Percentiles rank a stretch among this genome's conserved stretches.
Evolutionary conservation across 2,113 vertebrate species (phyloP).

Genomic region (Atherinomorus stipes): DNA sequence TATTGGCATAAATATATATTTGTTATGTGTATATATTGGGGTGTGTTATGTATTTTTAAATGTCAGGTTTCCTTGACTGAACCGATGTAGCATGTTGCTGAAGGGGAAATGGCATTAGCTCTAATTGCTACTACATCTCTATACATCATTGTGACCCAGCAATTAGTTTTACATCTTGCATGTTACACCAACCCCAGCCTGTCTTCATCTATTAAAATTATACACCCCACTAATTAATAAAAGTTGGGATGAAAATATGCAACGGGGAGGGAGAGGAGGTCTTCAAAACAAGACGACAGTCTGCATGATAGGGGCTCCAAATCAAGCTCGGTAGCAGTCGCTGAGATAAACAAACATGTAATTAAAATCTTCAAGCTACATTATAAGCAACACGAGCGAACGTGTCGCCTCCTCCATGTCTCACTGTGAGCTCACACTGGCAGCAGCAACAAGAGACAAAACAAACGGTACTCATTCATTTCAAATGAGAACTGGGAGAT

Average conservation of each 20-base stretch:
- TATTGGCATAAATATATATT: too few species aligned
- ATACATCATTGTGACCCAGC: slow-evolving; percentile 41
- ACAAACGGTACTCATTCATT: slow-evolving; percentile 56
- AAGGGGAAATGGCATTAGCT: slow-evolving; percentile 24
- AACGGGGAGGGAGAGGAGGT: slow-evolving; percentile 1
- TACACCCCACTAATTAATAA: slow-evolving; percentile 45
- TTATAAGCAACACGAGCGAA: slow-evolving; percentile 35
- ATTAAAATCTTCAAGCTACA: slow-evolving; percentile 34
- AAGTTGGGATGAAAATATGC: slow-evolving; percentile 12
- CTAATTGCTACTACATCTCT: slow-evolving; percentile 36
- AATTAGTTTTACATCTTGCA: slow-evolving; percentile 32
- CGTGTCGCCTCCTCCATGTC: slow-evolving; percentile 18
- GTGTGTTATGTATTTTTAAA: background rate
- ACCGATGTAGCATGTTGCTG: slow-evolving; percentile 6
- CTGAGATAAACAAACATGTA: slow-evolving; percentile 34
- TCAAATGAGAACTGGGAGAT: slow-evolving; percentile 57
- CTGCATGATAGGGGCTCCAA: slow-evolving; percentile 6
- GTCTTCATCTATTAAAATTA: slow-evolving; percentile 38
- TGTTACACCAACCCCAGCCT: slow-evolving; percentile 39
- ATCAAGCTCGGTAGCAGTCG: slow-evolving; percentile 19
- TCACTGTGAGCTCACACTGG: slow-evolving; percentile 30
- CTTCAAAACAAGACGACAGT: slow-evolving; percentile 9
- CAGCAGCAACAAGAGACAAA: slow-evolving; percentile 38
- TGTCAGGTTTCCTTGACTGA: background rate
- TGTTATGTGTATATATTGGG: background rate